Evolutionary conservation across 64 coral and sea anemone species (phyloP).

Genomic region (Stichodactyla mertensii): DNA sequence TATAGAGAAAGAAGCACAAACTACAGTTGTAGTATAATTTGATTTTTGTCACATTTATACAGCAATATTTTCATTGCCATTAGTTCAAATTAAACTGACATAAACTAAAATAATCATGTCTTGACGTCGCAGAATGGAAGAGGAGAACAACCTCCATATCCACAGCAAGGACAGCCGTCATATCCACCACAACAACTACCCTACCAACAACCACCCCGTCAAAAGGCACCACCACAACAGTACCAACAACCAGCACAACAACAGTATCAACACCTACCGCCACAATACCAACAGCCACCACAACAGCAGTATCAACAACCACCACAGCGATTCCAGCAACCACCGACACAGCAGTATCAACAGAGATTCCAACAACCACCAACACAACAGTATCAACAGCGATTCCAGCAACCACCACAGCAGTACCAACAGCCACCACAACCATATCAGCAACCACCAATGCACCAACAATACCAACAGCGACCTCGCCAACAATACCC

Average conservation of each 20-base stretch:
- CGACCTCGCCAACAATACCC: not conserved
- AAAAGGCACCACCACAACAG: not conserved
- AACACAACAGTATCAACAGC: not conserved
- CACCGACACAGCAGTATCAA: constrained; percentile 5
- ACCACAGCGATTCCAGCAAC: constrained; percentile 11
- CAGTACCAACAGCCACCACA: not conserved
- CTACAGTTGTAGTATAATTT: no score
- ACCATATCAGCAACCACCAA: not conserved
- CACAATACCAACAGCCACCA: constrained; percentile 13
- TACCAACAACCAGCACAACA: constrained; percentile 29
- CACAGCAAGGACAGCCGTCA: constrained; percentile 20
- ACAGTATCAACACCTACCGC: not conserved
- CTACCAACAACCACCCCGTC: constrained; percentile 25
- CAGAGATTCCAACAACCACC: not conserved
- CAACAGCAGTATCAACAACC: not conserved
- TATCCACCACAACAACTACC: not conserved
- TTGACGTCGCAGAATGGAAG: constrained; percentile 20
- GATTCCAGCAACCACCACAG: not conserved
- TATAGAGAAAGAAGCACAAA: no score
- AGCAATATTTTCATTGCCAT: no score
- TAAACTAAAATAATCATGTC: not conserved
- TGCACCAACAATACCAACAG: not conserved
- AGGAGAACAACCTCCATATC: constrained; percentile 33
- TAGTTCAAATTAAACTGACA: no score
- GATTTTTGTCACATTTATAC: no score